These are phyloP conservation scores for Stenodema calcarata DNA, from an alignment of 2,888 invertebrate genomes.

Conservation along the genomic window DNA sequence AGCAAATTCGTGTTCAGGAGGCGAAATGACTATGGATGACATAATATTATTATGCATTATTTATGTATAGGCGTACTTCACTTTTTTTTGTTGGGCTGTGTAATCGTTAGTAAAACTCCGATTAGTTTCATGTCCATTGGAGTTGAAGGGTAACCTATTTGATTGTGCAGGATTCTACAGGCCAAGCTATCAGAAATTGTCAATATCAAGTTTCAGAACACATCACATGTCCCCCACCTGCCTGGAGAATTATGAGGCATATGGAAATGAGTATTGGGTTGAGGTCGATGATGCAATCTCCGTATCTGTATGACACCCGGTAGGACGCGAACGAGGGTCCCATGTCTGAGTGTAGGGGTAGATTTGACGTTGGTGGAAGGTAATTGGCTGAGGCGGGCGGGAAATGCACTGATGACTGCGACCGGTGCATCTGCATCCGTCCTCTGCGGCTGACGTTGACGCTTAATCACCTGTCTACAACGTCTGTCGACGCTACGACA, in stretches of 20 bases:
- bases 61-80: no score
- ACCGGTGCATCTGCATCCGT: conserved; percentile 19
- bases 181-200: not conserved
- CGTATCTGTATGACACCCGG: not conserved
- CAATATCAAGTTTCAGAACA: conserved; percentile 6
- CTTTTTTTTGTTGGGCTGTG: no score
- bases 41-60: no score
- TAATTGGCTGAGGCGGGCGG: conserved; percentile 31
- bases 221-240: not conserved
- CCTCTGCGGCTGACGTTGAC: conserved; percentile 42
- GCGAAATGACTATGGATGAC: no score
- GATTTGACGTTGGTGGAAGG: not conserved
- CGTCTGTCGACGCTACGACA: conserved; percentile 3
- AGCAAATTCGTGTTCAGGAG: no score
- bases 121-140: not conserved
- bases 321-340: not conserved
- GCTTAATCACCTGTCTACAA: conserved; percentile 35
- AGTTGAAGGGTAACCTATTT: not conserved
- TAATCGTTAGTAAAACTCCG: not conserved
- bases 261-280: conserved; percentile 32
- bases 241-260: conserved; percentile 5
- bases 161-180: not conserved
- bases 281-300: conserved; percentile 15
- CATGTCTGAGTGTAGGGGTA: not conserved
- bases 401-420: conserved; percentile 38